Evolutionary conservation across 2,797 vertebrate genomes (phyloP).

Genomic region (Micropoecilia bifurca): DNA sequence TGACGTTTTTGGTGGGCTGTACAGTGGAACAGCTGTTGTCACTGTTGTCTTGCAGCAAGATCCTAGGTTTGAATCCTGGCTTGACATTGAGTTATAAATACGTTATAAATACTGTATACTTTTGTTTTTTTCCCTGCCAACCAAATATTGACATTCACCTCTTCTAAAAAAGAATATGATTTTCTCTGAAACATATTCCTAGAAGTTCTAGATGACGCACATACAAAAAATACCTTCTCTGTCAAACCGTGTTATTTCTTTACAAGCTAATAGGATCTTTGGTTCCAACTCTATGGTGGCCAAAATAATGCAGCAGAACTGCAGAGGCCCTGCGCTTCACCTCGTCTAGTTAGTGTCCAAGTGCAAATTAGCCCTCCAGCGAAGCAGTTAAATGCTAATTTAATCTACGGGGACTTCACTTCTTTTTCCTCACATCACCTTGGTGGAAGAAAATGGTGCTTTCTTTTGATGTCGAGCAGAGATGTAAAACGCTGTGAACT

Average conservation of each 20-base stretch:
- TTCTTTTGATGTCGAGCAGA: conserved; percentile 82
- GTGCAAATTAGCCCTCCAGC: conserved; percentile 27
- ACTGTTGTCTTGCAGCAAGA: background rate
- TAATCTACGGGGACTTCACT: conserved; percentile 43
- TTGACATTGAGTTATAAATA: too few species aligned
- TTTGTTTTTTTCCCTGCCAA: background rate
- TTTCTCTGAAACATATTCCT: background rate
- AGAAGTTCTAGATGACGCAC: background rate
- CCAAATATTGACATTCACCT: conserved; percentile 5
- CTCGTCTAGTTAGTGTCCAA: conserved; percentile 1
- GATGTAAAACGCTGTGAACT: conserved; percentile 80
- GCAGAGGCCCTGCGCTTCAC: conserved; percentile 13
- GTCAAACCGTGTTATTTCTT: background rate
- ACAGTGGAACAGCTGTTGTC: background rate
- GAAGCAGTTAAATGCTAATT: conserved; percentile 52
- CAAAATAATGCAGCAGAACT: conserved; percentile 8
- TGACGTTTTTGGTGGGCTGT: background rate
- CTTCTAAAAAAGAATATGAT: background rate
- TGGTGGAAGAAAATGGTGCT: conserved; percentile 63
- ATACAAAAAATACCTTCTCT: background rate
- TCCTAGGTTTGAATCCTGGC: too few species aligned
- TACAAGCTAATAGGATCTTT: background rate
- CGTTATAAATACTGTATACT: too few species aligned
- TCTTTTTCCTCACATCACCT: conserved; percentile 66
- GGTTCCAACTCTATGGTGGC: background rate